A percentile compares a stretch with the other conserved stretches of the same genome.
These are phyloP conservation scores for Pipistrellus kuhlii DNA, from an alignment of 2,797 vertebrate genomes.

Conservation along the genomic window DNA sequence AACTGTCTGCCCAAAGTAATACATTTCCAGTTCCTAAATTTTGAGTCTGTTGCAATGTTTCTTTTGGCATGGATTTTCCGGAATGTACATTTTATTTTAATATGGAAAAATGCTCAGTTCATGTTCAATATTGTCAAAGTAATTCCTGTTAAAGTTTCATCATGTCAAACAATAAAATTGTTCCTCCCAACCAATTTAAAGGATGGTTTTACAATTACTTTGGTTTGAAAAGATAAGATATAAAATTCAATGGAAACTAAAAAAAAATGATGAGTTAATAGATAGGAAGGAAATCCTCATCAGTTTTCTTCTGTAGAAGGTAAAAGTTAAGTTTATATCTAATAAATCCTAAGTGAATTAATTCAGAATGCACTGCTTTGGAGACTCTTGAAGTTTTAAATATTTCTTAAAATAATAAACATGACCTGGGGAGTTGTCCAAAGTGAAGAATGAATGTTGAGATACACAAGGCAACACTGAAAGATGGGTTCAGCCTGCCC, in stretches of 20 bases:
- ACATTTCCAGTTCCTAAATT: too few relatives aligned
- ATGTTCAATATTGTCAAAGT: not conserved
- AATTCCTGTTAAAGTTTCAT: not conserved
- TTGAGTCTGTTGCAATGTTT: not conserved
- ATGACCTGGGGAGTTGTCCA: too few relatives aligned
- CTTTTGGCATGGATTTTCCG: not conserved
- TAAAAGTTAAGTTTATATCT: not conserved
- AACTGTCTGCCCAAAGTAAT: too few relatives aligned
- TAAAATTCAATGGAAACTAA: not conserved
- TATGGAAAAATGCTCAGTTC: not conserved
- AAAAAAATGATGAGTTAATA: not conserved
- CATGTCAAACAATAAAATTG: not conserved
- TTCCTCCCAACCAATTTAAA: not conserved
- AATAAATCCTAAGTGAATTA: not conserved
- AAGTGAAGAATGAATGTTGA: accelerated
- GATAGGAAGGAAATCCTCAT: not conserved
- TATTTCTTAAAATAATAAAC: not conserved
- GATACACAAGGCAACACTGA: accelerated
- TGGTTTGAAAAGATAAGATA: slow-evolving; percentile 36
- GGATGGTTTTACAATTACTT: not conserved
- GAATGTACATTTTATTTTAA: not conserved
- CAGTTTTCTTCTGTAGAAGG: not conserved
- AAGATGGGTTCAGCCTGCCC: accelerated
- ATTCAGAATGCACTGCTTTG: not conserved
- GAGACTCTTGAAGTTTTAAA: not conserved